Conservation (phyloP, 2,113 vertebrate genomes). For the Vulpes vulpes region DNA sequence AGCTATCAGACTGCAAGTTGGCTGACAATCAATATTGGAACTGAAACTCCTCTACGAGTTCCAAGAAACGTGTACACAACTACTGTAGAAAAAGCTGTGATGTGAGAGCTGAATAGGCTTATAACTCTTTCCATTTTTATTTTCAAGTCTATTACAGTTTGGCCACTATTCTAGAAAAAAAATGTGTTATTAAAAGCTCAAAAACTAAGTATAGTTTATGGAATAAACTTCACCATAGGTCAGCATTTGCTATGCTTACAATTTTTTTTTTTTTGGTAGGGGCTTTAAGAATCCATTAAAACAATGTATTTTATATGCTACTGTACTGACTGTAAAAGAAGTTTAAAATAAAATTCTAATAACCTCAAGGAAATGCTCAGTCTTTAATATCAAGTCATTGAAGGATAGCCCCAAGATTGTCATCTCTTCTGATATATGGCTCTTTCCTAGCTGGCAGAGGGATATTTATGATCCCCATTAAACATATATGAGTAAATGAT, state of each 20-base stretch:
- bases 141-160: conserved; percentile 13
- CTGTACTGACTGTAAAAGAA: not conserved
- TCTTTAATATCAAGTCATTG: conserved; percentile 60
- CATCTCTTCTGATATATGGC: conserved; percentile 62
- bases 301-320: conserved; percentile 38
- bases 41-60: not conserved
- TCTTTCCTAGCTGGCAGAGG: conserved; percentile 61
- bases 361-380: conserved; percentile 52
- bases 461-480: conserved; percentile 63
- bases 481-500: conserved; percentile 66
- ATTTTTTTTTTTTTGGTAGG: not conserved
- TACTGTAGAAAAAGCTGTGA: not conserved
- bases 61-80: conserved; percentile 45
- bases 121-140: not conserved
- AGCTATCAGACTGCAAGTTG: not conserved
- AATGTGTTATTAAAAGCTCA: not conserved
- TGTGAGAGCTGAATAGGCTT: not conserved
- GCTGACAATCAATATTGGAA: not conserved
- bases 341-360: conserved; percentile 69
- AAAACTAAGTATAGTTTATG: not conserved
- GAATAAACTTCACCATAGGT: not conserved
- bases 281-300: conserved; percentile 58
- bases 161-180: conserved; percentile 42
- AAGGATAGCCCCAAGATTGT: conserved; percentile 68
- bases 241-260: not conserved